These are phyloP conservation scores for Callimorpha dominula DNA, from an alignment of 2,888 invertebrate species.

Conservation along the genomic window DNA sequence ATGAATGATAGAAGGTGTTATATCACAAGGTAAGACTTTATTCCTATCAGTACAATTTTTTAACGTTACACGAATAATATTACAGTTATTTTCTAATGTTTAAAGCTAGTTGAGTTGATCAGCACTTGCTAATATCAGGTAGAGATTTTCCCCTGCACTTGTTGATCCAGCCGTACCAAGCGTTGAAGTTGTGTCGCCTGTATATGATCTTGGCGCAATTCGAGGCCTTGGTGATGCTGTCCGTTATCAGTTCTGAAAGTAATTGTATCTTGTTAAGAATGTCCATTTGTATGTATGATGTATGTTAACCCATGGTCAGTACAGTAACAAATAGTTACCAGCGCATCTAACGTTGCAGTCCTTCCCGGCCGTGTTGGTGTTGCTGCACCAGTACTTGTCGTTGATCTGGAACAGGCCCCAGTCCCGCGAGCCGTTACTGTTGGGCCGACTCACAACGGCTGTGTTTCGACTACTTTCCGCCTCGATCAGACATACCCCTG, in stretches of 20 bases:
- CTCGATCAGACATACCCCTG: constrained; percentile 11
- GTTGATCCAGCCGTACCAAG: constrained; percentile 69
- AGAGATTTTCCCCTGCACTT: constrained; percentile 56
- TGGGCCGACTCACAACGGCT: constrained; percentile 68
- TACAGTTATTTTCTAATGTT: neutral
- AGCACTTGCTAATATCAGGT: constrained; percentile 62
- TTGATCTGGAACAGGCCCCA: constrained; percentile 71
- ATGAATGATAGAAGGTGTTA: too few relatives aligned
- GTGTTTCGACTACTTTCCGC: constrained; percentile 80
- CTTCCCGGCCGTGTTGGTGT: constrained; percentile 61
- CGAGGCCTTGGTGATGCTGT: constrained; percentile 68
- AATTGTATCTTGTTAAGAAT: neutral
- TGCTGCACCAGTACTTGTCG: constrained; percentile 75
- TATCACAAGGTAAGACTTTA: neutral
- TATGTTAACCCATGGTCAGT: neutral
- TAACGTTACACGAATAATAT: neutral
- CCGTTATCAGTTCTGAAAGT: constrained; percentile 63
- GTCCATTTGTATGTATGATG: neutral
- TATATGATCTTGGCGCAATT: constrained; percentile 70
- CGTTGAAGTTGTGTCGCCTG: constrained; percentile 60
- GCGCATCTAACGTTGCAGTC: constrained; percentile 73
- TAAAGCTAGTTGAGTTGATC: neutral
- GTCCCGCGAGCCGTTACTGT: constrained; percentile 79
- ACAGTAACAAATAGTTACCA: constrained; percentile 30
- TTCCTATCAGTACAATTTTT: neutral